phyloP scores from a whole-genome alignment of 2,113 vertebrate species.

The Psophia crepitans region DNA sequence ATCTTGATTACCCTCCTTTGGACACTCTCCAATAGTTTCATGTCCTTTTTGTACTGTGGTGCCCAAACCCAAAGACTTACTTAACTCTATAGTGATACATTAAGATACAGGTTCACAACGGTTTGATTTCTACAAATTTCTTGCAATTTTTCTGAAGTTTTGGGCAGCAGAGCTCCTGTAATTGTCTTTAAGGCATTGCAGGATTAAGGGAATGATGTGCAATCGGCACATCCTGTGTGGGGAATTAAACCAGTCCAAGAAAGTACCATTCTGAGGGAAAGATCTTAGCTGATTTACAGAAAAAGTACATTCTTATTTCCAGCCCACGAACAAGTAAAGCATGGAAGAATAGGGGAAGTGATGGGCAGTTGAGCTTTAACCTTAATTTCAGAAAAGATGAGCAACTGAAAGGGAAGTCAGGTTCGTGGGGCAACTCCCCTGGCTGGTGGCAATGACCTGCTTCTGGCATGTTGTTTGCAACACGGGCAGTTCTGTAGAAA shows the following conservation, averaged over 20 bases:
- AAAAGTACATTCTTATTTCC: not conserved
- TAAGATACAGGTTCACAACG: not conserved
- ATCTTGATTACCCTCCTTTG: too few species aligned
- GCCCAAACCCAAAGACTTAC: too few species aligned
- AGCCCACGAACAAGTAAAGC: not conserved
- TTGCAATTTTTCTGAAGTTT: not conserved
- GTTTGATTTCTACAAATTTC: not conserved
- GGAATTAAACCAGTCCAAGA: not conserved
- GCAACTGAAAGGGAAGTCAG: not conserved
- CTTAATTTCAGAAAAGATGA: not conserved
- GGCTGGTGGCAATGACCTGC: not conserved
- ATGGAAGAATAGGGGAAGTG: not conserved
- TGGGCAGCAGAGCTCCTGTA: not conserved
- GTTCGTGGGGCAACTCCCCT: not conserved
- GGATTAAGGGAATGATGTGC: not conserved
- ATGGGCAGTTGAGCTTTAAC: not conserved
- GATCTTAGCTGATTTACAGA: not conserved
- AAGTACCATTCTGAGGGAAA: not conserved
- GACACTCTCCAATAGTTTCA: too few species aligned
- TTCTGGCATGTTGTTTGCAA: not conserved
- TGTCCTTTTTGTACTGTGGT: too few species aligned
- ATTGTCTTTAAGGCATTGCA: not conserved
- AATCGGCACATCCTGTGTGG: not conserved
- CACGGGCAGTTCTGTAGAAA: not conserved
- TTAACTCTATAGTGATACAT: not conserved